Evolutionary conservation across 2,797 vertebrate genomes (phyloP).

Genomic region (Megalops cyprinoides): DNA sequence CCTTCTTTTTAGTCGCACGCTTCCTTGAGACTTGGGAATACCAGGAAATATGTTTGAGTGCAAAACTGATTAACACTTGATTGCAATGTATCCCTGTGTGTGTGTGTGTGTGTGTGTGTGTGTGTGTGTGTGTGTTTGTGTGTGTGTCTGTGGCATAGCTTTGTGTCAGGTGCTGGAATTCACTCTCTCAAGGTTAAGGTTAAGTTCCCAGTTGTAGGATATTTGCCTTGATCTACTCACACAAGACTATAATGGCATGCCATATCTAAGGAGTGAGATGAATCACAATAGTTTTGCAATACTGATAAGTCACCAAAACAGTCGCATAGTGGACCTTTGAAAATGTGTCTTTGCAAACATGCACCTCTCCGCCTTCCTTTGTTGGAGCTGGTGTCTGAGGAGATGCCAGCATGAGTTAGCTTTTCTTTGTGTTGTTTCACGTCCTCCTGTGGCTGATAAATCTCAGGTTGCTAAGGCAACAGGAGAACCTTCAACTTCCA

Average conservation of each 20-base stretch:
- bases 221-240: neutral
- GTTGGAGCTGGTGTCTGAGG: slow-evolving; percentile 1
- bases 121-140: too few species aligned
- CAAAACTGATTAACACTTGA: neutral
- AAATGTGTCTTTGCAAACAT: slow-evolving; percentile 38
- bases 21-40: neutral
- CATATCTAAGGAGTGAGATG: neutral
- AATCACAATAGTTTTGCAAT: neutral
- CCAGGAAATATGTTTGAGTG: neutral
- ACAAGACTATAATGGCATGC: neutral
- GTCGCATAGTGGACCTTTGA: slow-evolving; percentile 45
- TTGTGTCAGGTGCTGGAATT: neutral
- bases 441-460: slow-evolving; percentile 20
- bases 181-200: too few species aligned
- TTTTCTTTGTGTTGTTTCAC: slow-evolving; percentile 15
- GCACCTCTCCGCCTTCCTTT: neutral
- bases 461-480: slow-evolving; percentile 54
- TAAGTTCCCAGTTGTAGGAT: neutral
- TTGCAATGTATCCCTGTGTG: neutral
- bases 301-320: slow-evolving; percentile 1
- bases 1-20: neutral
- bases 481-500: slow-evolving; percentile 24
- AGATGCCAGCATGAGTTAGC: neutral
- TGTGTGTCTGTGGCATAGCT: too few species aligned
- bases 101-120: too few species aligned